Percentiles rank a stretch among this genome's conserved stretches.
phyloP scores from a whole-genome alignment of 2,888 invertebrate genomes.

The Drosophila conformis region DNA sequence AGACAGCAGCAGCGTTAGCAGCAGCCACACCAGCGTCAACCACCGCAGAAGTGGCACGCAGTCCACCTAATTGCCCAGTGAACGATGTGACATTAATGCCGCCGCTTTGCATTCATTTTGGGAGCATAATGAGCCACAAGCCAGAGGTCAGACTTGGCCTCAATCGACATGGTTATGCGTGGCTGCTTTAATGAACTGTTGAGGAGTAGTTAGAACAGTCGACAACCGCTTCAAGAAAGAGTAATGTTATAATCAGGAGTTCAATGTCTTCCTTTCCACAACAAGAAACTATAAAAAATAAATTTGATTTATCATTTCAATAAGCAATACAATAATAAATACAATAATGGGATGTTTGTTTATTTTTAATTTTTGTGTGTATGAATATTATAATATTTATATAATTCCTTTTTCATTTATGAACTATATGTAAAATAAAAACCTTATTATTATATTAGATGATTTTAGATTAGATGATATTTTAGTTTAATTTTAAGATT shows the following conservation, averaged over 20 bases:
- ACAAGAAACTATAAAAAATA: not conserved
- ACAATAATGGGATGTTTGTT: not conserved
- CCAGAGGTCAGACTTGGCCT: constrained; percentile 43
- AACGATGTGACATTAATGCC: constrained; percentile 72
- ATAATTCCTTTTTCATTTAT: not conserved
- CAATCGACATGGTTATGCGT: constrained; percentile 32
- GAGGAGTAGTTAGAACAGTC: constrained; percentile 3
- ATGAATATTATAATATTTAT: too few species aligned
- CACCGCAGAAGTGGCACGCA: constrained; percentile 49
- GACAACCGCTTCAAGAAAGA: not conserved
- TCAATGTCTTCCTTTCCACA: not conserved
- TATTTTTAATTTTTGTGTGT: too few species aligned
- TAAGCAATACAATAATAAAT: not conserved
- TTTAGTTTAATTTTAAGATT: not conserved
- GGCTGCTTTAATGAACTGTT: constrained; percentile 3
- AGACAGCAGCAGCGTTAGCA: not conserved
- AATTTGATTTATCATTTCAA: not conserved
- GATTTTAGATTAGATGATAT: too few species aligned
- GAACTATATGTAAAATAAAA: not conserved
- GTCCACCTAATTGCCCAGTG: constrained; percentile 52
- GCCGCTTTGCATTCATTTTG: constrained; percentile 80
- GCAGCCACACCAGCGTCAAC: constrained; percentile 10
- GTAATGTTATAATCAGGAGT: not conserved
- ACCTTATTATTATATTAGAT: too few species aligned
- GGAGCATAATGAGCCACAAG: constrained; percentile 66